Evolutionary conservation across 2,888 invertebrate species (phyloP).

Genomic region (Glaucopsyche alexis): DNA sequence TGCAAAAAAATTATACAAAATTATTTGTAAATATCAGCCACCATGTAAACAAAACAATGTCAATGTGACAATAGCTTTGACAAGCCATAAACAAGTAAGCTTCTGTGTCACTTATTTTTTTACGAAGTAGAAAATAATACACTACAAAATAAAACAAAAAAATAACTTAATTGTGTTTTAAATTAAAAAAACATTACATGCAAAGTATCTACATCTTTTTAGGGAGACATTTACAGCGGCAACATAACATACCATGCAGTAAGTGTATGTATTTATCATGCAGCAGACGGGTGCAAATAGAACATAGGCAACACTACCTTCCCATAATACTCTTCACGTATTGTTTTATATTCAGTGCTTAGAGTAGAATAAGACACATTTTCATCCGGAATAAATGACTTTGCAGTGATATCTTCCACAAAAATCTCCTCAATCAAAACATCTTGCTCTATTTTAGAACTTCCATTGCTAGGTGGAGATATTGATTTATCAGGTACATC

Average conservation of each 20-base stretch:
- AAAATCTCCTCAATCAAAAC: conserved; percentile 50
- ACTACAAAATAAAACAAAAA: conserved; percentile 6
- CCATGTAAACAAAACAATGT: neutral
- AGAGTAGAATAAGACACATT: conserved; percentile 77
- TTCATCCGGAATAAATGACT: conserved; percentile 63
- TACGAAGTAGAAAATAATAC: neutral
- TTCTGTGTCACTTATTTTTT: neutral
- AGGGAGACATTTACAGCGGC: conserved; percentile 43
- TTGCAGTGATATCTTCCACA: conserved; percentile 48
- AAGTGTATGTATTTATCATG: conserved; percentile 1
- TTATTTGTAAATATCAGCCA: conserved; percentile 7
- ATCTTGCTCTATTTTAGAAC: conserved; percentile 63
- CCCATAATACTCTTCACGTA: conserved; percentile 84
- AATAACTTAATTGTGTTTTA: neutral
- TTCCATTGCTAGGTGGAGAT: conserved; percentile 37
- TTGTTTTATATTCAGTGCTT: conserved; percentile 86
- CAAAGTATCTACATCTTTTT: conserved; percentile 43
- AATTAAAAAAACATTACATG: neutral
- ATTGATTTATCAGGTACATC: conserved; percentile 48
- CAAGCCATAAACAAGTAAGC: neutral
- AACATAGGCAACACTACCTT: conserved; percentile 75
- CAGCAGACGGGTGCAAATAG: conserved; percentile 26
- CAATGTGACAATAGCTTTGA: neutral
- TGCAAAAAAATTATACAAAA: neutral
- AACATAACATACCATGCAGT: conserved; percentile 29